Evolutionary conservation across 2,797 vertebrate genomes (phyloP).

Genomic region (Ciconia nigra): DNA sequence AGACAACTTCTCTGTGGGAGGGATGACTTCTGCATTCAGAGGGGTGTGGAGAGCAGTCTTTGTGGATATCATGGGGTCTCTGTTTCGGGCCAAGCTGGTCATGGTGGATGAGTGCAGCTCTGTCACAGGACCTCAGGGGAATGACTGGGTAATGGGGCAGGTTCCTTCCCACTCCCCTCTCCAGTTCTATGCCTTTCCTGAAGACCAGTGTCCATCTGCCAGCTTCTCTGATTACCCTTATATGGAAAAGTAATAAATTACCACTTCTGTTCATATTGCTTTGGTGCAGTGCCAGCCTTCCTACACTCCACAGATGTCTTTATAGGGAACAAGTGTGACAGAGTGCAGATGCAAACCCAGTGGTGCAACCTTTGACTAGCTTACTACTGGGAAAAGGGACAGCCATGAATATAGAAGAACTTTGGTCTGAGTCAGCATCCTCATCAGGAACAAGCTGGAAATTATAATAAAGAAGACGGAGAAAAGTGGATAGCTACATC

Average conservation of each 20-base stretch:
- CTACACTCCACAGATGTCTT: background rate
- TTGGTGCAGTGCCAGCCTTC: background rate
- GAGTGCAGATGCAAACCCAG: background rate
- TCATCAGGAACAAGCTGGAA: background rate
- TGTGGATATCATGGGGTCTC: background rate
- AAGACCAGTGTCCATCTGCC: background rate
- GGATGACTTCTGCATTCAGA: background rate
- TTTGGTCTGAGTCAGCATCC: background rate
- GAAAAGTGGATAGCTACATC: background rate
- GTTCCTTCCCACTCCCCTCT: background rate
- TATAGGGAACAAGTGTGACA: background rate
- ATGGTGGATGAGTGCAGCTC: background rate
- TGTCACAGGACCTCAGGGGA: background rate
- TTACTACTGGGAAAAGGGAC: background rate
- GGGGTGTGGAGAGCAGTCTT: background rate
- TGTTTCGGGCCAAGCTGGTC: background rate
- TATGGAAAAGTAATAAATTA: constrained; percentile 8
- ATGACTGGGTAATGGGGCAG: background rate
- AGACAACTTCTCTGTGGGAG: background rate
- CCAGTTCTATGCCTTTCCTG: background rate
- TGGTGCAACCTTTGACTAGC: background rate
- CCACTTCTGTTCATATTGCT: background rate
- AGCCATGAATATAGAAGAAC: background rate
- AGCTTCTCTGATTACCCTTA: background rate
- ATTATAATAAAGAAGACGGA: background rate